Percentiles rank a stretch among this genome's conserved stretches.
These are phyloP conservation scores for Scolopax mira DNA, from an alignment of 2,113 vertebrate genomes.

Conservation along the genomic window DNA sequence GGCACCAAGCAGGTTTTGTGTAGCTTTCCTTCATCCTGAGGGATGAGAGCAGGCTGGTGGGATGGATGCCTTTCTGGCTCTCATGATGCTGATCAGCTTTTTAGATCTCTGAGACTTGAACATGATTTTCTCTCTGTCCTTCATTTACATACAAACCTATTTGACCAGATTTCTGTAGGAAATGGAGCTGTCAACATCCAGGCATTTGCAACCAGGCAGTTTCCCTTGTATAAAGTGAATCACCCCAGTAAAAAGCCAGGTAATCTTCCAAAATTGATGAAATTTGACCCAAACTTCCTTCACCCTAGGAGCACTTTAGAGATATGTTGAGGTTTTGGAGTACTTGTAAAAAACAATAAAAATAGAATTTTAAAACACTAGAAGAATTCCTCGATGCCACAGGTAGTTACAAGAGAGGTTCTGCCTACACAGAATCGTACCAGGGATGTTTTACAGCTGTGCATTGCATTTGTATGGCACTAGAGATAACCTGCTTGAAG, in stretches of 20 bases:
- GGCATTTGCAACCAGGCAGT: neutral
- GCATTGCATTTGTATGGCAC: neutral
- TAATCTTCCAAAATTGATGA: neutral
- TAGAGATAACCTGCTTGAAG: neutral
- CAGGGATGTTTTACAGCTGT: neutral
- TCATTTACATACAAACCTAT: neutral
- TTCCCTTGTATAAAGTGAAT: neutral
- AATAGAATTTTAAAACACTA: neutral
- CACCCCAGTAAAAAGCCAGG: neutral
- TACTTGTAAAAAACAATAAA: neutral
- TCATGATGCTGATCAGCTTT: neutral
- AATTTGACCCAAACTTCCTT: neutral
- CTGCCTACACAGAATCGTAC: neutral
- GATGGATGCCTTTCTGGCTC: neutral
- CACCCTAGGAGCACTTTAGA: neutral
- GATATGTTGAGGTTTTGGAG: neutral
- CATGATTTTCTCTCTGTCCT: neutral
- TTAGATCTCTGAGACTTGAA: neutral
- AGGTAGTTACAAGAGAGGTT: neutral
- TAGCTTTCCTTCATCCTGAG: neutral
- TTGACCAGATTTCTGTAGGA: neutral
- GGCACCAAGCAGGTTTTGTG: neutral
- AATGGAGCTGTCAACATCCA: neutral
- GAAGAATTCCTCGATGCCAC: neutral
- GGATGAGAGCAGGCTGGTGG: neutral